Base-by-base conservation (phyloP, 2,888 invertebrate species). In the Lepidonotus clava region DNA sequence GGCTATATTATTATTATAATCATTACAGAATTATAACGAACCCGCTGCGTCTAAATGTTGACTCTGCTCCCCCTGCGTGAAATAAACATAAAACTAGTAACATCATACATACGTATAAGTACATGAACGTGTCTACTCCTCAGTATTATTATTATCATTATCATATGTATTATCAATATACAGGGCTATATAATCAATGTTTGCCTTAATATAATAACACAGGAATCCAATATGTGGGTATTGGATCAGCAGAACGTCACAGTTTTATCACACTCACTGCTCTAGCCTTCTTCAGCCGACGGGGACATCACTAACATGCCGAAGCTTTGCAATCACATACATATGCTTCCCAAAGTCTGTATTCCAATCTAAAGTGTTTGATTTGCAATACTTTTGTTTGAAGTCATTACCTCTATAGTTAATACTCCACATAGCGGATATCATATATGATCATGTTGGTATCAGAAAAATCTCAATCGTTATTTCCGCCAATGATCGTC, bases 51-150 rank as follows among this genome's bases (percentile, higher is more conserved):
- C 28, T 46, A 46, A 66, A 28, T 80, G 80, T 80, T 80, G 80
- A 80, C 80, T 80, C 80, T 32, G 80, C 80, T 80, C 80, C 80
- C 80, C 80, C 80, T 80, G 80, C 80, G 51, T 80, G 80, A 71
- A 71, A 71, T 36, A 71, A 71, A 34, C n/a, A n/a, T n/a, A n/a
- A 28, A 61, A 24, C 71, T 71, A 71, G 36, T 36, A 36, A 71
- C 38, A 38, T 24, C 24, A 71, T 46, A 80, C 51, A 28, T 46
- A 51, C 14, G 51, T 14, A 11, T 51, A 51, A 34, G 41, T 46
- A 41, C 46, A 80, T n/a, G 28, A n/a, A 46, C n/a, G 80, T 80
- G 80, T 46, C 80, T 80, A 80, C 21, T 21, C 11, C 21, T 46
- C 80, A 21, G 46, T 32, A 80, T 51, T 46, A 21, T 11, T 51